Evolutionary conservation across 2,113 vertebrate genomes (phyloP).

Genomic region (Numida meleagris): DNA sequence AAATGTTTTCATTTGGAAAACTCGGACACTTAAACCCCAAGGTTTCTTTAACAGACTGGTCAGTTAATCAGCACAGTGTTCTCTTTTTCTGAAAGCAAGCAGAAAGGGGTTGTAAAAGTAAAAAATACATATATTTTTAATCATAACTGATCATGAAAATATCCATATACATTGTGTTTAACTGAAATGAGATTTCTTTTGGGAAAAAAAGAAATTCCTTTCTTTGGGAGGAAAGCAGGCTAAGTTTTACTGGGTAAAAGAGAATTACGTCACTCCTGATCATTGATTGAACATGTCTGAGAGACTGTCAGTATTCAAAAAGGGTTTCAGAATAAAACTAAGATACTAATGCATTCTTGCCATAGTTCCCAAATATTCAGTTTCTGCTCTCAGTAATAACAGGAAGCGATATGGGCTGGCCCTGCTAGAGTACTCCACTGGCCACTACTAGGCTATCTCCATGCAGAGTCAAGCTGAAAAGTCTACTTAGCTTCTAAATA

Average conservation of each 20-base stretch:
- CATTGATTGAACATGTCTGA: neutral
- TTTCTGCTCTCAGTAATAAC: neutral
- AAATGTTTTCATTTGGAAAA: constrained; percentile 29
- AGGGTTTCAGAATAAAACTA: neutral
- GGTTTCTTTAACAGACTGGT: neutral
- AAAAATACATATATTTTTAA: neutral
- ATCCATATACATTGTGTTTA: neutral
- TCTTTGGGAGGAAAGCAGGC: neutral
- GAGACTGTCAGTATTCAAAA: neutral
- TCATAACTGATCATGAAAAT: neutral
- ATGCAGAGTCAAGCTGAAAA: neutral
- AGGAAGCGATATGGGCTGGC: neutral
- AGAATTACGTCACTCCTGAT: neutral
- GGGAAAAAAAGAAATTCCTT: neutral
- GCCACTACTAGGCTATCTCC: neutral
- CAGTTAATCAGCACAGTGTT: neutral
- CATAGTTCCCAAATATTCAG: neutral
- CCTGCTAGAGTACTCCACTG: neutral
- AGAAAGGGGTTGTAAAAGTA: neutral
- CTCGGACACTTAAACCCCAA: neutral
- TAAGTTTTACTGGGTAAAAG: neutral
- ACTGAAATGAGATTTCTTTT: neutral
- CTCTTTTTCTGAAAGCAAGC: neutral
- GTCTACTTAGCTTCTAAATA: neutral
- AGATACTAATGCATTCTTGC: neutral